Base-by-base conservation (phyloP, 2,113 vertebrate genomes). In the Apaloderma vittatum region DNA sequence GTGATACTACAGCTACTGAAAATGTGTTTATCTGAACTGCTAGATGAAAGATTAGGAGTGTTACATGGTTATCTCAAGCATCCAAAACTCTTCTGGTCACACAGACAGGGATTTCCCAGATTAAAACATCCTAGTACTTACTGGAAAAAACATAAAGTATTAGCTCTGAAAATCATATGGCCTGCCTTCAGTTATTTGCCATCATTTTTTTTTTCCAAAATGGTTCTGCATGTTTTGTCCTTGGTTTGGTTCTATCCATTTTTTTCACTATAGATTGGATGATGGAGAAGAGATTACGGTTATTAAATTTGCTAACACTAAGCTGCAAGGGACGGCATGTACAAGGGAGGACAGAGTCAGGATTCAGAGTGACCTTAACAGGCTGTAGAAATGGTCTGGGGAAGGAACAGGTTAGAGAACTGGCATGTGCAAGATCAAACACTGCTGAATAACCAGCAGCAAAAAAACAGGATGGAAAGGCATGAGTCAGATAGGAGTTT, bases 371-470 rank as follows among this genome's bases (percentile, higher is more conserved):
- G n/a, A 77, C 59, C 34, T 65, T 49, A 37, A 22, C 11, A 40
- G 54, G 24, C 43, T 63, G 21, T 11, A 49, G 34, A 68, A 88
- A 81, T 26, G 23, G 29, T 40, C 74, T 72, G 17, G 62, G 52
- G 58, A 67, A 90, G 23, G 26, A 73, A 84, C 1, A 14, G 4
- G 6, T 63, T 67, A 59, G 63, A 65, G 30, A 49, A 59, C 4
- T 30, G 7, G 1, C 15, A 45, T 14, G 34, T 0, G 0, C 2
- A 4, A 63, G 43, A 36, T 80, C 40, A 72, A 40, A 63, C 34
- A 40, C 26, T 68, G 11, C 3, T 80, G 12, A 84, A 67, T 48
- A 80, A 68, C 15, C 17, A 68, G 20, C n/a, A 77, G 45, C 49
- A 68, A 11, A 81, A 55, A 81, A 88, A 8, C 2, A 71, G 59